A percentile compares a stretch with the other conserved stretches of the same genome.
phyloP scores from a whole-genome alignment of 2,113 vertebrate genomes.

The Psilopsiagon aymara region DNA sequence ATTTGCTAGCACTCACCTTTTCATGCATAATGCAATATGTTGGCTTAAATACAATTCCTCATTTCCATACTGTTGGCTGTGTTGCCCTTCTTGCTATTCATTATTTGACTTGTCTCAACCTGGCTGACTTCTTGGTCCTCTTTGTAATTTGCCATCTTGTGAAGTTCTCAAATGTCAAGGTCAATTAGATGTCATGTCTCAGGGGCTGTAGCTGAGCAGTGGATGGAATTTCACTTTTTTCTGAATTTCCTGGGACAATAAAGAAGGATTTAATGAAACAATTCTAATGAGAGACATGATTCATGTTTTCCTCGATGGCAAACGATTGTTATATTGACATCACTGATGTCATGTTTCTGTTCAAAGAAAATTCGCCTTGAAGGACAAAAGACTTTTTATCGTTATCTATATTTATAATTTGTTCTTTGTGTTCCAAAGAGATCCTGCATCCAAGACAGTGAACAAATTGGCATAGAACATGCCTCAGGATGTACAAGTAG shows the following conservation, averaged over 20 bases:
- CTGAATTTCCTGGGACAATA: not conserved
- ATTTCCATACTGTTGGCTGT: constrained; percentile 34
- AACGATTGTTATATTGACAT: not conserved
- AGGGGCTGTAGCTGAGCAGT: not conserved
- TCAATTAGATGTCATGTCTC: not conserved
- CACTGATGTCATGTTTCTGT: not conserved
- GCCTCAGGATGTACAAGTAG: not conserved
- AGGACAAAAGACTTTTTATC: not conserved
- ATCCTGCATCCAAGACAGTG: not conserved
- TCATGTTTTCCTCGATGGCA: not conserved
- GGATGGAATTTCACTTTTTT: not conserved
- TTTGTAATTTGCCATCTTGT: not conserved
- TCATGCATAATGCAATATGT: constrained; percentile 73
- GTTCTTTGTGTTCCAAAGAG: not conserved
- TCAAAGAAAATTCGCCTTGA: not conserved
- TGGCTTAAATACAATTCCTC: constrained; percentile 39
- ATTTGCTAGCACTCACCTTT: constrained; percentile 70
- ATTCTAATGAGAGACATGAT: not conserved
- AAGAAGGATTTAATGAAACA: not conserved
- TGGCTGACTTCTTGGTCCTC: not conserved
- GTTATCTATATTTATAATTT: constrained; percentile 12
- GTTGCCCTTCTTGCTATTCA: not conserved
- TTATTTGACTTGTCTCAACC: not conserved
- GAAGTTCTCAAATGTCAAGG: constrained; percentile 11
- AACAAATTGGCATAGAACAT: not conserved